Evolutionary conservation across 2,888 invertebrate genomes (phyloP), one percentile per base, ranked within the genome.

Genomic region (Ceriagrion tenellum): DNA sequence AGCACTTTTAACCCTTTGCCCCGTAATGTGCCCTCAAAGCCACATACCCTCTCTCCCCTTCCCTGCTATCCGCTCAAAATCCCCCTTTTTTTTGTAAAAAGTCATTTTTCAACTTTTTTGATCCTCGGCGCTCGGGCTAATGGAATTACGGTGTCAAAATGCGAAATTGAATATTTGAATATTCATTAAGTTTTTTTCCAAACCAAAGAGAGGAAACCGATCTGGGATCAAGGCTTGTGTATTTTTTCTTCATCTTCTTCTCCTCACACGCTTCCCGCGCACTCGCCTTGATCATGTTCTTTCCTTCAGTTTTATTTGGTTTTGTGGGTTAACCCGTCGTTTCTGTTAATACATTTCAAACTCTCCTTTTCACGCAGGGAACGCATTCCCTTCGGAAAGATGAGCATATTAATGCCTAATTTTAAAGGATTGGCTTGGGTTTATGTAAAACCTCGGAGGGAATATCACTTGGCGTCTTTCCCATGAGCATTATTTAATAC

Each of bases 151-250:
- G 13, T 81, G 81, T 81, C 18, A 8, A 81, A 35, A 18, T 35
- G 81, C 18, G 26, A 35, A 81, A 81, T 81, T 81, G 81, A 81
- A 81, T 35, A 81, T 35, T 35, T 81, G 81, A 81, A 81, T 81
- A 81, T 81, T 81, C 81, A 81, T 81, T 0, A 35, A 35, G 13
- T 30, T 81, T 59, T 59, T 2, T 59, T 81, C 13, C 35, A 35
- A 81, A 81, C 0, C 18, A 8, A 35, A 74, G 69, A 12, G 69
- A 16, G 59, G 20, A 81, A 35, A 12, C 81, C 35, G 81, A 16
- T 35, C 4, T 16, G 16, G 10, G 81, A 35, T 35, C 13, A 35
- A 12, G 69, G 2, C 10, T 47, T 8, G 8, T 47, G 8, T 47
- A 47, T 47, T 47, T 47, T 47, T 47, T n/a, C n/a, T n/a, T n/a